Conservation (phyloP, 2,113 vertebrate species). For the Osmerus mordax region DNA sequence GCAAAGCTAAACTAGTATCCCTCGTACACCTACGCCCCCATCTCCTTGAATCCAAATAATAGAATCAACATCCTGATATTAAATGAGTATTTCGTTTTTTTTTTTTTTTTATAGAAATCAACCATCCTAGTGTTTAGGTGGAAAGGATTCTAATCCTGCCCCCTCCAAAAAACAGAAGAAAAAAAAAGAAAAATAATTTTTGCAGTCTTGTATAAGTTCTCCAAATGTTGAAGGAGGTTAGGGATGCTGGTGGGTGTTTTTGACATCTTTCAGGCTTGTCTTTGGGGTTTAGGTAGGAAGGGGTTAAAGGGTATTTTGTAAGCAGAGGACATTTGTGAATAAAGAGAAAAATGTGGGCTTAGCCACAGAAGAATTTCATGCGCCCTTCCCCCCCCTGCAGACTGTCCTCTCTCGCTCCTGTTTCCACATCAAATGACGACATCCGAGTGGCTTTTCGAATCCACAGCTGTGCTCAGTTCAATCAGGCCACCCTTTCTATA, state of each 20-base stretch:
- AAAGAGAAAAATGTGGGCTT: background rate
- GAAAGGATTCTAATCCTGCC: background rate
- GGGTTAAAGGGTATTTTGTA: slow-evolving; percentile 20
- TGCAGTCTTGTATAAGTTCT: slow-evolving; percentile 51
- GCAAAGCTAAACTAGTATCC: slow-evolving; percentile 44
- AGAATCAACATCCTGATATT: slow-evolving; percentile 32
- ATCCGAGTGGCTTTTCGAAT: background rate
- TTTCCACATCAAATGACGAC: background rate
- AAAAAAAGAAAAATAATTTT: background rate
- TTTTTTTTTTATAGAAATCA: slow-evolving; percentile 51
- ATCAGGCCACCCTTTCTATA: background rate
- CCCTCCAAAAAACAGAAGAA: background rate
- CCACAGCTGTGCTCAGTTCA: background rate
- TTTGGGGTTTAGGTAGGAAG: slow-evolving; percentile 32
- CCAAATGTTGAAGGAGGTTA: slow-evolving; percentile 43
- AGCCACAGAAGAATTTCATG: background rate
- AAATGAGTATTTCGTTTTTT: slow-evolving; percentile 3
- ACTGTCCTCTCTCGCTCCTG: background rate
- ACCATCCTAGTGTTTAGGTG: slow-evolving; percentile 45
- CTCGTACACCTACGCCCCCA: slow-evolving; percentile 24
- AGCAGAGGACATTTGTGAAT: background rate
- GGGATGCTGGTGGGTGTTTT: slow-evolving; percentile 65
- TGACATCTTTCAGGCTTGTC: slow-evolving; percentile 63
- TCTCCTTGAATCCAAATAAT: slow-evolving; percentile 40
- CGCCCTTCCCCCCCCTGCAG: background rate